Evolutionary conservation across 2,797 vertebrate genomes (phyloP), one percentile per base, ranked within the genome.

Genomic region (Lates japonicus): DNA sequence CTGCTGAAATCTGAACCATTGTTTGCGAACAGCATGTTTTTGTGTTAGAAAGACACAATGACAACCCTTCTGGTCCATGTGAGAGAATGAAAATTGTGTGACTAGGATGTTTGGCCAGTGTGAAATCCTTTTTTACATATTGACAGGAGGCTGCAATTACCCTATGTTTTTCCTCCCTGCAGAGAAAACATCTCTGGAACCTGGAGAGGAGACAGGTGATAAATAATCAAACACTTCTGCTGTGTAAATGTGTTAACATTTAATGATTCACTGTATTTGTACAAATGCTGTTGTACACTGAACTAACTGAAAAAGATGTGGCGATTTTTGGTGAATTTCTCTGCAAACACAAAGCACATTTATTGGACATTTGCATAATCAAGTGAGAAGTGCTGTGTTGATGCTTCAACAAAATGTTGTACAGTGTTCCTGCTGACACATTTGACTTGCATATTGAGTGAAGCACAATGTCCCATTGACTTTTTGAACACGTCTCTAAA

Each of bases 1-100:
- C 68, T 64, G 65, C 49, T 48, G 67, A 55, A 83, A 80, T 74
- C 62, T 55, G 17, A 71, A 49, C 59, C 19, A 7, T 8, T 25
- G 33, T 49, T 19, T 70, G 25, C 76, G 7, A 20, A 22, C 41
- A 17, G 51, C 12, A 3, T 70, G 16, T 63, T 74, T 22, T 71
- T 35, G 3, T 52, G 22, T 13, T 5, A 39, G 5, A 52, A 13
- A n/a, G 7, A 54, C 29, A 58, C 65, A 57, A 39, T 66, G 22
- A 35, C 37, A 4, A 17, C 54, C 14, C 37, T 19, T 7, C 12
- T 4, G 20, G 49, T 22, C 16, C 17, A 19, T 55, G 33, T 54
- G 61, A 19, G 37, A 80, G 44, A 57, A 31, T 60, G 44, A 60
- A 37, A 74, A 63, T 8, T 52, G 14, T 37, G 2, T 48, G 31